A percentile compares a stretch with the other conserved stretches of the same genome.
phyloP scores from a whole-genome alignment of 2,113 vertebrate species.

The Nothocercus julius region DNA sequence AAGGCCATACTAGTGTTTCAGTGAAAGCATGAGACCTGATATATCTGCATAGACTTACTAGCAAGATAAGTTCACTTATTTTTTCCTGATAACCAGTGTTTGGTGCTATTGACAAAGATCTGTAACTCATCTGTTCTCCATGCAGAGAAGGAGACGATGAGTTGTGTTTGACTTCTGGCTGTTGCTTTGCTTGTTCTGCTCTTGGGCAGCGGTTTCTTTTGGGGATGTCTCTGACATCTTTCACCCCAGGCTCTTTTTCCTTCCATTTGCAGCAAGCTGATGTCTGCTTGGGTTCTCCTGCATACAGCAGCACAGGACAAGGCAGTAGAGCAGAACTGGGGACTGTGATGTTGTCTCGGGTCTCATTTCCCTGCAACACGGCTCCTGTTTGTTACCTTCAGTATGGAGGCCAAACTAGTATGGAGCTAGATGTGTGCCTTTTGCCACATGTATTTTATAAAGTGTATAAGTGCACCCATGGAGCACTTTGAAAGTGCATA shows the following conservation, averaged over 20 bases:
- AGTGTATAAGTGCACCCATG: rapidly evolving
- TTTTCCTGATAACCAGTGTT: background rate
- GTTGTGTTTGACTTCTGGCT: background rate
- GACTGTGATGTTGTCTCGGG: background rate
- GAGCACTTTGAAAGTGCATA: background rate
- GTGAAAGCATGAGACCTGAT: rapidly evolving
- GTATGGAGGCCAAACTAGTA: background rate
- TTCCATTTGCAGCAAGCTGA: background rate
- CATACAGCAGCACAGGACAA: background rate
- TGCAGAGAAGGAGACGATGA: background rate
- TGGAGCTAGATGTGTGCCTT: rapidly evolving
- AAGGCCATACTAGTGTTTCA: background rate
- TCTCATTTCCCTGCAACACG: background rate
- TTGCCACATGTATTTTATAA: background rate
- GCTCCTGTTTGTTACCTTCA: background rate
- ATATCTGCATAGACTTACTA: background rate
- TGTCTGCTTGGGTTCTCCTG: background rate
- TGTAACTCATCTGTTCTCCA: background rate
- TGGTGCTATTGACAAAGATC: background rate
- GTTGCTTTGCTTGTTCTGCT: background rate
- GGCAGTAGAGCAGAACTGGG: background rate
- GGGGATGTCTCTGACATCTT: background rate
- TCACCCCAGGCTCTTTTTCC: background rate
- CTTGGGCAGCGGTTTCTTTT: background rate
- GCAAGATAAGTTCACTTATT: background rate